A percentile compares a stretch with the other conserved stretches of the same genome.
Conservation (phyloP, 1,140 invertebrate species). For the Eumeta japonica region DNA sequence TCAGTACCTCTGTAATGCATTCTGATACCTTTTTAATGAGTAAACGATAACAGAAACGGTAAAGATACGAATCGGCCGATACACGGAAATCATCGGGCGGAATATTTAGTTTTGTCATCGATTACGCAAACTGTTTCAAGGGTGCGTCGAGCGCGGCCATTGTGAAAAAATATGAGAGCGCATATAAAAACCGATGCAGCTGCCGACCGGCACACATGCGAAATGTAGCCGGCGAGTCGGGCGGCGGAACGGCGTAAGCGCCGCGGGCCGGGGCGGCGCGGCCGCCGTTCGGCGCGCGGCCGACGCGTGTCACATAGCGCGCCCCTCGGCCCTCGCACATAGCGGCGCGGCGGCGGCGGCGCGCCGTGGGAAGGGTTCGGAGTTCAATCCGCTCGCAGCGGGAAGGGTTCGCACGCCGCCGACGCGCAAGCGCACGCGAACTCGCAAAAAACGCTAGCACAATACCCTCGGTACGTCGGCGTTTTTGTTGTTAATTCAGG, state of each 20-base stretch:
- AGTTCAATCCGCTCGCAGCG: slow-evolving; percentile 30
- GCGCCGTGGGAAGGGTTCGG: slow-evolving; percentile 23
- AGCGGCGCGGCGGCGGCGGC: slow-evolving; percentile 29
- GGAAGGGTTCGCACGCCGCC: slow-evolving; percentile 51
- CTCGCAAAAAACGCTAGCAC: slow-evolving; percentile 48
- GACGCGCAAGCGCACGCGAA: slow-evolving; percentile 56
- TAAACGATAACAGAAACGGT: no score
- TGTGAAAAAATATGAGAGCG: slow-evolving; percentile 54
- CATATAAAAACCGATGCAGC: slow-evolving; percentile 55
- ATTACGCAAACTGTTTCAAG: slow-evolving; percentile 59
- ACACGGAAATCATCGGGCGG: slow-evolving; percentile 56
- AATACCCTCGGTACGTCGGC: slow-evolving; percentile 45
- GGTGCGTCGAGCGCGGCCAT: slow-evolving; percentile 43
- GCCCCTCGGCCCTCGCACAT: slow-evolving; percentile 35
- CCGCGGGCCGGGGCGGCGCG: slow-evolving; percentile 9
- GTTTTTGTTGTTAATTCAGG: slow-evolving; percentile 53
- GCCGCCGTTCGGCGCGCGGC: slow-evolving; percentile 6
- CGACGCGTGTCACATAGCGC: slow-evolving; percentile 15
- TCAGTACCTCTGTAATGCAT: no score
- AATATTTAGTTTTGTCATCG: slow-evolving; percentile 59
- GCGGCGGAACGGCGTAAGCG: slow-evolving; percentile 24
- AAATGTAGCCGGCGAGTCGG: slow-evolving; percentile 38
- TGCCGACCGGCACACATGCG: slow-evolving; percentile 52
- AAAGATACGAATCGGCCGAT: no score
- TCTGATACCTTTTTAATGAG: no score